Conservation (phyloP, 2,888 invertebrate genomes). For the Drosophila anomelani region DNA sequence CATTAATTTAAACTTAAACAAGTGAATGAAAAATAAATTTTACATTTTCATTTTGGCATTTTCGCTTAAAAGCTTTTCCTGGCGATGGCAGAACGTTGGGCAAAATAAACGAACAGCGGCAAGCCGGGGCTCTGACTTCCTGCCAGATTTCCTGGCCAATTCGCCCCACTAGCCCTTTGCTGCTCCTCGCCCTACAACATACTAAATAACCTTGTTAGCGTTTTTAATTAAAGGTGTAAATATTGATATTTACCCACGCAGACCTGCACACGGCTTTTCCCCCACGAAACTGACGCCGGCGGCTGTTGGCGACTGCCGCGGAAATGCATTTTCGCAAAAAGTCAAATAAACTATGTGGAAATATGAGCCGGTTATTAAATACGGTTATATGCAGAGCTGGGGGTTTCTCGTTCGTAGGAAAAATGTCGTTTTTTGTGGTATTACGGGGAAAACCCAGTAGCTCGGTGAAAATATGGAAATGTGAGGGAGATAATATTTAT, state of each 20-base stretch:
- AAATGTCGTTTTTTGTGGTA: conserved; percentile 23
- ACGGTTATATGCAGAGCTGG: conserved; percentile 27
- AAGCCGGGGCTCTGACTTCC: conserved; percentile 60
- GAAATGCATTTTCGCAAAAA: conserved; percentile 74
- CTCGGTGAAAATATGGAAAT: not conserved
- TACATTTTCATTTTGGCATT: conserved; percentile 66
- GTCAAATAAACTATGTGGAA: conserved; percentile 75
- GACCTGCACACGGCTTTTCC: conserved; percentile 35
- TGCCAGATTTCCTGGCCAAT: conserved; percentile 53
- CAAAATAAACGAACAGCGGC: conserved; percentile 17
- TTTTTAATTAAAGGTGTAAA: conserved; percentile 85
- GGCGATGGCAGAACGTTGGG: conserved; percentile 8
- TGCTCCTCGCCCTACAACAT: conserved; percentile 21
- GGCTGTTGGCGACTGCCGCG: conserved; percentile 49
- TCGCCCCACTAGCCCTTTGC: not conserved
- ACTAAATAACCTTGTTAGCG: conserved; percentile 84
- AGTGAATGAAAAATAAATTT: conserved; percentile 54
- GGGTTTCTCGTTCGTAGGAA: conserved; percentile 17
- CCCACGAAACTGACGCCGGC: conserved; percentile 5
- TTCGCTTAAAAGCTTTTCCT: conserved; percentile 76
- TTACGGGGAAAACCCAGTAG: conserved; percentile 4
- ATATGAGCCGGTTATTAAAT: conserved; percentile 65
- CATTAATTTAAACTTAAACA: conserved; percentile 35
- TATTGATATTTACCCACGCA: conserved; percentile 81
- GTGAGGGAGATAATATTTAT: not conserved